A percentile compares a stretch with the other conserved stretches of the same genome.
Evolutionary conservation across 2,113 vertebrate species (phyloP).

Genomic region (Sinosuthora webbiana): DNA sequence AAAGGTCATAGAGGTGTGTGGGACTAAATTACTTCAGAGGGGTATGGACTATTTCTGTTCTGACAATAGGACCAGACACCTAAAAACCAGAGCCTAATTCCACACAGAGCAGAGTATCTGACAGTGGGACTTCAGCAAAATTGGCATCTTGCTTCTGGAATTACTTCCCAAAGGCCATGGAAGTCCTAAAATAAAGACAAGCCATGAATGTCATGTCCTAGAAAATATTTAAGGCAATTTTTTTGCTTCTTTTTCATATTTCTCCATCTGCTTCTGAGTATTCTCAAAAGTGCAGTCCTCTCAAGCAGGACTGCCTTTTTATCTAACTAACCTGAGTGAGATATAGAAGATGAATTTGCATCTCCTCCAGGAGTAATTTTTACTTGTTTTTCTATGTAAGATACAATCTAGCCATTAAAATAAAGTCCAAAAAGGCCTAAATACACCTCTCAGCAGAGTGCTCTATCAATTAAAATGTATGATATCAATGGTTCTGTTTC

Average conservation of each 20-base stretch:
- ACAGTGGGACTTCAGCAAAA: neutral
- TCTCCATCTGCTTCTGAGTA: constrained; percentile 7
- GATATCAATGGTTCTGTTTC: neutral
- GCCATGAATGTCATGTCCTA: neutral
- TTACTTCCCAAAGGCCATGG: neutral
- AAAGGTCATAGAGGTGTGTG: constrained; percentile 19
- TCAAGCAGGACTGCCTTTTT: neutral
- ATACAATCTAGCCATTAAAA: neutral
- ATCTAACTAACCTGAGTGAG: neutral
- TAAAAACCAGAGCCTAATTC: neutral
- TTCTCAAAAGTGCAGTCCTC: neutral
- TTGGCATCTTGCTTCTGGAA: neutral
- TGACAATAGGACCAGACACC: neutral
- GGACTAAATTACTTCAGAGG: constrained; percentile 1
- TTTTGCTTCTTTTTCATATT: neutral
- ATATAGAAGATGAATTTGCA: neutral
- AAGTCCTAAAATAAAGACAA: neutral
- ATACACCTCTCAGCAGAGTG: neutral
- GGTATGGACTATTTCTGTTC: neutral
- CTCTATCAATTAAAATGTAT: neutral
- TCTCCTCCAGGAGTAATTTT: neutral
- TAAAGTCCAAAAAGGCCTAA: neutral
- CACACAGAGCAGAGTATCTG: neutral
- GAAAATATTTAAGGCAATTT: neutral
- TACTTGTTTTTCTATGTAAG: neutral